Percentiles rank a stretch among this genome's conserved stretches.
Evolutionary conservation across 1,140 invertebrate genomes (phyloP).

Genomic region (Aphis craccivora): DNA sequence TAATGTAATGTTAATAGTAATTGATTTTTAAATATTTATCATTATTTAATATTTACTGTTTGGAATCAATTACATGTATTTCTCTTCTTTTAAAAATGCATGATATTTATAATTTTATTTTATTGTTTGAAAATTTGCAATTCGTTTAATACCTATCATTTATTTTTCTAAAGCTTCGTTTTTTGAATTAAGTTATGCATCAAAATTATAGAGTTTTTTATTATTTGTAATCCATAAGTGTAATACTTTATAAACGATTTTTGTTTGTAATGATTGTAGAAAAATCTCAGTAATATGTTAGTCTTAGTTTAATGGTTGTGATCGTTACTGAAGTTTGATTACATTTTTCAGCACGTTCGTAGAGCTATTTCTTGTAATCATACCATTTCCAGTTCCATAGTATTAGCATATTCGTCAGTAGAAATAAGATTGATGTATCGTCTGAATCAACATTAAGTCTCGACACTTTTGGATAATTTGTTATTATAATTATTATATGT

Average conservation of each 20-base stretch:
- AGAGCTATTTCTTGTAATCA: not conserved
- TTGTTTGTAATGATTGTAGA: not conserved
- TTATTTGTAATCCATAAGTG: not conserved
- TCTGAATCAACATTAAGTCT: not conserved
- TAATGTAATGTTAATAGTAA: not conserved
- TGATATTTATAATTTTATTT: not conserved
- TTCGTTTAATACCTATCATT: not conserved
- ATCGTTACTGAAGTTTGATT: not conserved
- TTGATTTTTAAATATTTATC: not conserved
- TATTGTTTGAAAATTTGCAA: not conserved
- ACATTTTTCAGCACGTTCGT: not conserved
- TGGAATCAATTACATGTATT: not conserved
- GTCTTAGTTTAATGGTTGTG: not conserved
- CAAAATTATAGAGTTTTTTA: not conserved
- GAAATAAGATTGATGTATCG: not conserved
- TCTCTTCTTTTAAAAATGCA: not conserved
- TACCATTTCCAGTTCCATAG: not conserved
- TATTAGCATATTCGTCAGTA: not conserved
- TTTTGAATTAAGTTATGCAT: not conserved
- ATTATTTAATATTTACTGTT: not conserved
- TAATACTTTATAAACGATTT: not conserved
- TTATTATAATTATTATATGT: not conserved
- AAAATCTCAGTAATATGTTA: not conserved
- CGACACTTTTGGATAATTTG: not conserved
- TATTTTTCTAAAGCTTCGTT: not conserved